Evolutionary conservation across 1,140 invertebrate species (phyloP), one percentile per base, ranked within the genome.

Genomic region (Holotrichia oblita): DNA sequence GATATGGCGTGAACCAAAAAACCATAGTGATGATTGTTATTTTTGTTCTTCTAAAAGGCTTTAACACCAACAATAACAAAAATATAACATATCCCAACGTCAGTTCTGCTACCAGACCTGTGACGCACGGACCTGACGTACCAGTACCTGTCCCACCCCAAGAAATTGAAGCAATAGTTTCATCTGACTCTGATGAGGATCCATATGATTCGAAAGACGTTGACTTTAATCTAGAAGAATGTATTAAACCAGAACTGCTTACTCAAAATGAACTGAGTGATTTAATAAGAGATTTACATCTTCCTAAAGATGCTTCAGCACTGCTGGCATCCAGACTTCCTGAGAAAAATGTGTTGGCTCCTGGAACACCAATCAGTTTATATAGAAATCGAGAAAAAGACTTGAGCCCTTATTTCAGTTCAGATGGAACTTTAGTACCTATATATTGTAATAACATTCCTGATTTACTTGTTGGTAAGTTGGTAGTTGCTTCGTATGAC

Each of bases 1-100:
- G 73, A 40, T 75, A n/a, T 75, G 8, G 73, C 40, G 41, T 40
- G 42, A 75, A 22, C 73, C 3, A 75, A 48, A 48, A 48, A 48
- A 48, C 44, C 44, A 48, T 48, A 48, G 44, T 48, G 44, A 17
- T 48, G 44, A 48, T 48, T 48, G 44, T 48, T 48, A 34, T 2
- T 34, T 34, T 34, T 34, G 27, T 34, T 34, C 44, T 48, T 17
- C 1, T 17, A 48, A 48, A 48, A 48, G 44, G 27, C n/a, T 48
- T 48, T 48, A 48, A 48, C n/a, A 17, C 44, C n/a, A 48, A 48
- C 2, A 48, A 48, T 48, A 48, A 48, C 2, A 48, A 17, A 48
- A 48, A 48, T 48, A 17, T 48, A 48, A 48, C 44, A 48, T 48
- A 48, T 48, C 44, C 44, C 44, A 48, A 48, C 44, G 44, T 48